A percentile compares a stretch with the other conserved stretches of the same genome.
Evolutionary conservation across 2,888 invertebrate species (phyloP).

Genomic region (Hesperia comma): DNA sequence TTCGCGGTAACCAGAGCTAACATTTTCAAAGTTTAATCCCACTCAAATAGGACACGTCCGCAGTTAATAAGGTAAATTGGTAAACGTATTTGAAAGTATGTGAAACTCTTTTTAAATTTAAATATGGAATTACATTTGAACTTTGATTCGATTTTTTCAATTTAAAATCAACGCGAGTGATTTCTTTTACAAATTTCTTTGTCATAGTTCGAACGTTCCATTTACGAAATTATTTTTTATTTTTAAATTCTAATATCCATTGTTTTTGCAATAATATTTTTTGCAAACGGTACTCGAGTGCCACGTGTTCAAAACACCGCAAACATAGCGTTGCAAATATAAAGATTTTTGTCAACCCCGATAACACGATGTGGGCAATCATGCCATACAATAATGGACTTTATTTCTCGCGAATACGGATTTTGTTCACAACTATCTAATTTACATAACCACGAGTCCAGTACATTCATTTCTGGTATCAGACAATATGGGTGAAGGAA

Average conservation of each 20-base stretch:
- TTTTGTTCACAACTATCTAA: conserved; percentile 17
- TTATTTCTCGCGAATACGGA: conserved; percentile 29
- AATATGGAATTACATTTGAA: conserved; percentile 4
- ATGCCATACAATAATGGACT: conserved; percentile 41
- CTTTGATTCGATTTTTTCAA: neutral
- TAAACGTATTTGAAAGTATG: conserved; percentile 12
- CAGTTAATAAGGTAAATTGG: conserved; percentile 24
- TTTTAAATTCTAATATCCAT: neutral
- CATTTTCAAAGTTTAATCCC: conserved; percentile 31
- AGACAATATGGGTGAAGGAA: conserved; percentile 37
- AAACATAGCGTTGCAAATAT: conserved; percentile 46
- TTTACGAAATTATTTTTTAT: neutral
- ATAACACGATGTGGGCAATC: conserved; percentile 38
- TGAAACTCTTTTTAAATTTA: conserved; percentile 2
- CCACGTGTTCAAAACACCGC: conserved; percentile 45
- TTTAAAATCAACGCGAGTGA: too few relatives aligned
- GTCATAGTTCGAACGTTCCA: neutral
- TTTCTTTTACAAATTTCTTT: too few relatives aligned
- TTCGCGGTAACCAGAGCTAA: conserved; percentile 21
- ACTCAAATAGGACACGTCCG: conserved; percentile 31
- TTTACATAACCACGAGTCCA: conserved; percentile 35
- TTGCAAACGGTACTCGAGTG: conserved; percentile 42
- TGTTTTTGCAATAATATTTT: conserved; percentile 20
- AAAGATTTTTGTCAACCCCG: conserved; percentile 52
- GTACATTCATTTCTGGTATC: conserved; percentile 37